Conservation (phyloP, 2,888 invertebrate genomes). For the Nyleta sp. region DNA sequence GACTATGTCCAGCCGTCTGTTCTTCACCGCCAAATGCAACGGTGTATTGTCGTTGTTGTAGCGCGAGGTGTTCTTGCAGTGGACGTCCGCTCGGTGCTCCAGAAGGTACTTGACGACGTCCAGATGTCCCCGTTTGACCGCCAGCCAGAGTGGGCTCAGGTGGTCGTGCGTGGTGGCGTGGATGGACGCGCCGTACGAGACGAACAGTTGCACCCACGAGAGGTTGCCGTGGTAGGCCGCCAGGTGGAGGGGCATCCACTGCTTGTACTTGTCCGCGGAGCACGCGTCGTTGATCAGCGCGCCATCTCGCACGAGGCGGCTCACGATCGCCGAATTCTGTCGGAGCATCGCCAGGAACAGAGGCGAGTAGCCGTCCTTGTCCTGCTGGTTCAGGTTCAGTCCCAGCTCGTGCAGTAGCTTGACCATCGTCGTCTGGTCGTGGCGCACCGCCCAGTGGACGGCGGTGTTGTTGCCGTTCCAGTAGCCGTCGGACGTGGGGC, state of each 20-base stretch:
- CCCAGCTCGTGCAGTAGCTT: conserved; percentile 9
- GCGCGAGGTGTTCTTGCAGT: conserved; percentile 36
- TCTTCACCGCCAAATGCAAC: conserved; percentile 38
- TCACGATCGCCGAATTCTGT: conserved; percentile 12
- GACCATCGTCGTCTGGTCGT: conserved; percentile 36
- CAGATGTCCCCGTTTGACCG: conserved; percentile 48
- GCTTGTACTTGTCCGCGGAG: background rate
- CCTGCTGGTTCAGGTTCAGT: background rate
- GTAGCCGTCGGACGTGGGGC: background rate
- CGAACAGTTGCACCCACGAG: conserved; percentile 26
- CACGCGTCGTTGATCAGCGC: conserved; percentile 28
- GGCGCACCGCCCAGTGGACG: conserved; percentile 40
- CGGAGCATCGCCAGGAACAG: conserved; percentile 42
- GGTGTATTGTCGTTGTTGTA: conserved; percentile 39
- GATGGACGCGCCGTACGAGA: conserved; percentile 46
- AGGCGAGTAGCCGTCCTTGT: conserved; percentile 37
- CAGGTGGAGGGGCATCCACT: conserved; percentile 50
- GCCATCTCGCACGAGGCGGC: conserved; percentile 20
- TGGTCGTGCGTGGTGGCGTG: conserved; percentile 29
- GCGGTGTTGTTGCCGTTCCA: conserved; percentile 31
- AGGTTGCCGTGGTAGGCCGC: conserved; percentile 43
- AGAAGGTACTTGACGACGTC: conserved; percentile 30
- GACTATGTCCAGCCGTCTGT: conserved; percentile 42
- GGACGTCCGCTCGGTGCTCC: conserved; percentile 45
- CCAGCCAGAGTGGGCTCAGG: conserved; percentile 44